These are phyloP conservation scores for Atopsyche davidsoni DNA, from an alignment of 1,140 invertebrate species.

Conservation along the genomic window DNA sequence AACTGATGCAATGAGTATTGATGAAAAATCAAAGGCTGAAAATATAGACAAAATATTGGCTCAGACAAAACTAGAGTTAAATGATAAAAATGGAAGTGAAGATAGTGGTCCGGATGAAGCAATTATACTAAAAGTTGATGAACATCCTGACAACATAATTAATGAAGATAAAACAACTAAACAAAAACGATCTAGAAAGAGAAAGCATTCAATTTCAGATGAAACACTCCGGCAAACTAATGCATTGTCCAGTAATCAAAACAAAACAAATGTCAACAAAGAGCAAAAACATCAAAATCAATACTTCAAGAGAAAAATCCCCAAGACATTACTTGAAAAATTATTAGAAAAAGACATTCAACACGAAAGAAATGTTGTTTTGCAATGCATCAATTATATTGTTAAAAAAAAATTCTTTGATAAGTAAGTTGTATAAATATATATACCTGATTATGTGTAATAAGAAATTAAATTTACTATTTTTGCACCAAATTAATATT, in stretches of 20 bases:
- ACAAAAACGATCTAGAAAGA: constrained; percentile 14
- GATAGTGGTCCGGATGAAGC: constrained; percentile 46
- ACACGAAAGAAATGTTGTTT: constrained; percentile 67
- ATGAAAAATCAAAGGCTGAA: constrained; percentile 14
- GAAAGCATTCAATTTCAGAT: constrained; percentile 23
- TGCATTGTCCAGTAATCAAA: constrained; percentile 1
- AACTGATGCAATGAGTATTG: constrained; percentile 4
- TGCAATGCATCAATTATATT: constrained; percentile 69
- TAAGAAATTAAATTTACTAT: too few species aligned
- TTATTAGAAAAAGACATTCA: constrained; percentile 55
- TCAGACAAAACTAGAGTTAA: too few species aligned
- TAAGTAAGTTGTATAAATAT: constrained; percentile 30
- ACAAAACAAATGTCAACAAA: constrained; percentile 3
- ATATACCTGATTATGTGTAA: too few species aligned
- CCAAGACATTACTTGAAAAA: constrained; percentile 51
- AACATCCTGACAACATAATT: constrained; percentile 12
- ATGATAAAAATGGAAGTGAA: constrained; percentile 32
- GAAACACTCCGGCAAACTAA: constrained; percentile 8
- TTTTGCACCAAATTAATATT: too few species aligned
- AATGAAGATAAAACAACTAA: constrained; percentile 16
- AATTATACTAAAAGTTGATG: constrained; percentile 31
- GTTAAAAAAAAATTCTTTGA: constrained; percentile 65
- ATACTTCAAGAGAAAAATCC: constrained; percentile 35
- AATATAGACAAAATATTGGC: too few species aligned
- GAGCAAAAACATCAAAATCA: constrained; percentile 22